Base-by-base conservation (phyloP, 2,113 vertebrate species). In the Syngnathus typhle region DNA sequence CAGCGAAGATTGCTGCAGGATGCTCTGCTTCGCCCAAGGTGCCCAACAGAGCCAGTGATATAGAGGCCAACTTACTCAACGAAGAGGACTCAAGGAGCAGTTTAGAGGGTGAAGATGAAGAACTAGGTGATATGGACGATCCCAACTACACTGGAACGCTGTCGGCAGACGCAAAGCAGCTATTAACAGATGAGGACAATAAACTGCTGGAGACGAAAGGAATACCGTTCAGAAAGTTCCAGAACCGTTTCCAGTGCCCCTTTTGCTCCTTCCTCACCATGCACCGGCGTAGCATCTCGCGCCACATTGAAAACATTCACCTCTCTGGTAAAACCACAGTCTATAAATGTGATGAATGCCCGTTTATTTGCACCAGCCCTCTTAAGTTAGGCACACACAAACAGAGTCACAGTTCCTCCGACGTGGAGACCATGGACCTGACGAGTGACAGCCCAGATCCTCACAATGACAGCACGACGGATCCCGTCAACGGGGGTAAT, bases 251-350 rank as follows among this genome's bases (percentile, higher is more conserved):
- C 79, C 96, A 98, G 82, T 99, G 97, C 77, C 96, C 96, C 67
- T 98, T 98, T 85, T 99, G 97, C 78, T 95, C 96, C 68, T 98
- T 99, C 72, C 88, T 98, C 68, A 98, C 96, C 1, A 98, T 98
- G 93, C 96, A 98, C 72, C 91, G 96, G 18, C 90, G 96, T 41
- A 98, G 95, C 81, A 98, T 98, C 83, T 98, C 95, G 60, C 95
- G 95, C 73, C 97, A 99, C 82, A 98, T 98, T 73, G 95, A 98
- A 84, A 99, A 98, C 82, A 96, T 98, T 76, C 97, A 99, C 76
- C 86, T 98, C 15, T 96, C 95, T 64, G 95, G 95, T 64, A 98
- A 96, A 90, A 94, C 94, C 0, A 95, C 95, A 0, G 93, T 99
- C 62, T 96, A 98, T 86, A 99, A 98, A 88, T 99, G 97, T 74